Percentiles rank a stretch among this genome's conserved stretches.
Evolutionary conservation across 2,113 vertebrate genomes (phyloP).

Genomic region (Geothlypis trichas): DNA sequence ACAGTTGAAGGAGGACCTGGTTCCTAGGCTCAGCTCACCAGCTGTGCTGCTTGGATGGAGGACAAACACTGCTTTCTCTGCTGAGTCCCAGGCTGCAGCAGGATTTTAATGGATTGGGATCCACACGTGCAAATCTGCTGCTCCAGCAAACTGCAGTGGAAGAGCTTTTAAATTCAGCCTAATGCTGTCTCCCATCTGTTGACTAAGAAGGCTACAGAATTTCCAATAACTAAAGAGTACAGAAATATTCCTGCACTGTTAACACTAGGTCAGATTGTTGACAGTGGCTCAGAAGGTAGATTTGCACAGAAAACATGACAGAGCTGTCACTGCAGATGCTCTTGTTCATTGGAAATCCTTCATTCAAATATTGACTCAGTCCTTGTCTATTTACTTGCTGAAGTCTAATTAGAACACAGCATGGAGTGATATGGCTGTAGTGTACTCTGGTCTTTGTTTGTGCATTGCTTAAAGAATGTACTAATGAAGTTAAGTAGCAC

Average conservation of each 20-base stretch:
- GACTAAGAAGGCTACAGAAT: neutral
- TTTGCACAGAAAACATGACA: neutral
- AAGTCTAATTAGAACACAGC: neutral
- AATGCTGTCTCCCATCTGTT: neutral
- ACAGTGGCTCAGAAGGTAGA: neutral
- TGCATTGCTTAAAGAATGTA: neutral
- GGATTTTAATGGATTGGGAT: neutral
- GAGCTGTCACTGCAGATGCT: neutral
- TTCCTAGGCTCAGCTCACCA: neutral
- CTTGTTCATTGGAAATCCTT: neutral
- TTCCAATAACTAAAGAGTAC: neutral
- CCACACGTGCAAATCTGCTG: neutral
- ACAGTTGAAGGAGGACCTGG: neutral
- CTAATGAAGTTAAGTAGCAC: neutral
- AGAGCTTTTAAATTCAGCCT: neutral
- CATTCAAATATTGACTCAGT: neutral
- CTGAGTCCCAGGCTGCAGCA: neutral
- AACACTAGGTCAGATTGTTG: neutral
- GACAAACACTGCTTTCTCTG: neutral
- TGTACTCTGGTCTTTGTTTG: neutral
- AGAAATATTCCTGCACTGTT: neutral
- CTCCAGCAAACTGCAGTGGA: neutral
- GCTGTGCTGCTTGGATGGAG: neutral
- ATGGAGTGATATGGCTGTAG: neutral
- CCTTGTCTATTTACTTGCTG: neutral